Conservation (phyloP, 1,140 invertebrate species). For the Ostrea edulis region DNA sequence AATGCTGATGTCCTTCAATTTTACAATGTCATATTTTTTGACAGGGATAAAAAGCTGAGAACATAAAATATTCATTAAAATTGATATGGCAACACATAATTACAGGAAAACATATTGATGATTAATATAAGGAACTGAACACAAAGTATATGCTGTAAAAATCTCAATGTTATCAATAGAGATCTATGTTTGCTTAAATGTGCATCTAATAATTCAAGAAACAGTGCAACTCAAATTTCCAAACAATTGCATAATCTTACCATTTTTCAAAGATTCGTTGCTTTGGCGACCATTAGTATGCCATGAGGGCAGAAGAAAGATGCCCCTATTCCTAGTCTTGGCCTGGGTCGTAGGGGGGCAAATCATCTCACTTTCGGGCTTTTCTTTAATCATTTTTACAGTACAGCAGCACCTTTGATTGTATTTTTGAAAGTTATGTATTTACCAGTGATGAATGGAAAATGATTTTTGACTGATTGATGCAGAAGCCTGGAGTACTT, state of each 20-base stretch:
- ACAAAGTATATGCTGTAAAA: background rate
- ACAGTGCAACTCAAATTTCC: background rate
- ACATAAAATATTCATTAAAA: conserved; percentile 35
- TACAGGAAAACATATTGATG: background rate
- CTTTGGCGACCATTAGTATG: conserved; percentile 39
- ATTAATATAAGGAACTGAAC: background rate
- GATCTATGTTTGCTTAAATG: background rate
- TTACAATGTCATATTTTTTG: conserved; percentile 16
- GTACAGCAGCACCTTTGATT: conserved; percentile 16
- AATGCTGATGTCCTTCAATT: background rate
- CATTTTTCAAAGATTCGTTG: conserved; percentile 23
- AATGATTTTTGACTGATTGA: conserved; percentile 36
- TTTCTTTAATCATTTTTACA: conserved; percentile 27
- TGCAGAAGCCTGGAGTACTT: conserved; percentile 14
- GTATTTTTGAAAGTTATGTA: conserved; percentile 17
- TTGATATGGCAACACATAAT: background rate
- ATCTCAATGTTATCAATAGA: background rate
- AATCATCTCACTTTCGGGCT: background rate
- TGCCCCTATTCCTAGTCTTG: conserved; percentile 26
- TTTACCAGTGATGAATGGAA: conserved; percentile 33
- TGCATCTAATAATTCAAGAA: background rate
- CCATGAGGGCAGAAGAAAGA: conserved; percentile 40
- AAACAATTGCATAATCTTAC: conserved; percentile 15
- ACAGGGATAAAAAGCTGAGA: background rate
- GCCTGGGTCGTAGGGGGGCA: conserved; percentile 27